Conservation (phyloP, 2,113 vertebrate species). For the Tiliqua scincoides region DNA sequence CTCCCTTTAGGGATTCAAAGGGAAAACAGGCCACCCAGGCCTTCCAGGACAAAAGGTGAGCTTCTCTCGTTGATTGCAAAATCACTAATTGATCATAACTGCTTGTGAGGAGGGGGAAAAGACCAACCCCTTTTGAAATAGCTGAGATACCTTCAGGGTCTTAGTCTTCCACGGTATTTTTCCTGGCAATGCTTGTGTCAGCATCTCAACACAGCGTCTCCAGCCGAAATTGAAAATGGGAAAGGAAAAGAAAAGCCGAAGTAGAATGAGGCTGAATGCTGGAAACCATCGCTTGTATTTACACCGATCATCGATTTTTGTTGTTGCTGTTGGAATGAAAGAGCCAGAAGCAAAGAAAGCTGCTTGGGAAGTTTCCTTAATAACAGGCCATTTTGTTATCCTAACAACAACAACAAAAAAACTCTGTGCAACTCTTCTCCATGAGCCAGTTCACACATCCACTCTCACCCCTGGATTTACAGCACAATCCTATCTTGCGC, state of each 20-base stretch:
- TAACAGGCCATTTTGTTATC: too few species aligned
- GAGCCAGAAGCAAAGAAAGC: background rate
- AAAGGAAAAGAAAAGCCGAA: background rate
- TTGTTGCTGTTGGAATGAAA: background rate
- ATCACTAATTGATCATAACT: background rate
- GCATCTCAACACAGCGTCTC: background rate
- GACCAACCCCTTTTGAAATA: background rate
- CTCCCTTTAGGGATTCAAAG: slow-evolving; percentile 83
- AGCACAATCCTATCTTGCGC: too few species aligned
- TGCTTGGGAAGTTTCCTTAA: background rate
- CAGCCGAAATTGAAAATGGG: background rate
- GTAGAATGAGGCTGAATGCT: background rate
- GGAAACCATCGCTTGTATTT: background rate
- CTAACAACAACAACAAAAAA: too few species aligned
- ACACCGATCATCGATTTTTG: background rate
- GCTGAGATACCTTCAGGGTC: background rate
- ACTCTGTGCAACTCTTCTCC: background rate
- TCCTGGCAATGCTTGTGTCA: background rate
- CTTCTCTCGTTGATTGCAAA: fast-evolving
- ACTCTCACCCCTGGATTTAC: too few species aligned
- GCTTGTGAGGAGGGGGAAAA: background rate
- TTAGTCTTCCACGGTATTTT: too few species aligned
- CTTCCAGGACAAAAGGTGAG: slow-evolving; percentile 82
- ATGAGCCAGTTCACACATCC: background rate
- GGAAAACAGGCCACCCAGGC: slow-evolving; percentile 83